Conservation (phyloP, 2,888 invertebrate genomes). For the Perizoma flavofasciatum region DNA sequence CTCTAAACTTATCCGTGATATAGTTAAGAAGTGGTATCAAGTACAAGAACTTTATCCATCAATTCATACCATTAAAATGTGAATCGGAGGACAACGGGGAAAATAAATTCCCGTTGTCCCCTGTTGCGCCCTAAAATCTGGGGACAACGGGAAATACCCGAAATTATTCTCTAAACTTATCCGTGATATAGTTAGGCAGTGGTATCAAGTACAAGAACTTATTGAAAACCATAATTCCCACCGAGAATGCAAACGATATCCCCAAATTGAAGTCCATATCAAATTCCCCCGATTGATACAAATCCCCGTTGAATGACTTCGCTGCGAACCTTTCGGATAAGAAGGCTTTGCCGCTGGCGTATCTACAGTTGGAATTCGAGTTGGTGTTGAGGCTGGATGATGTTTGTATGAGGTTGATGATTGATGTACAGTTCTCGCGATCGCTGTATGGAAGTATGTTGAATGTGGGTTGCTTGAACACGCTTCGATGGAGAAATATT, state of each 20-base stretch:
- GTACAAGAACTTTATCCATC: constrained; percentile 92
- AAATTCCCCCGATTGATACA: constrained; percentile 84
- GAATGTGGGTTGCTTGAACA: constrained; percentile 85
- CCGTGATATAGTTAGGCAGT: constrained; percentile 91
- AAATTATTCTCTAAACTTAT: constrained; percentile 90
- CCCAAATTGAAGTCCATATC: constrained; percentile 91
- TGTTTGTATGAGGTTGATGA: constrained; percentile 81
- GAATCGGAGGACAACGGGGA: too few species aligned
- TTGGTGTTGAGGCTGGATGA: constrained; percentile 73
- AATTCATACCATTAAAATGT: too few species aligned
- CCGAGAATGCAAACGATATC: constrained; percentile 91
- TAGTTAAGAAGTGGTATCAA: constrained; percentile 92
- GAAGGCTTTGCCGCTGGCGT: constrained; percentile 88
- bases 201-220: constrained; percentile 94
- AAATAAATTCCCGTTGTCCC: too few species aligned
- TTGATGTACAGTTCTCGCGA: constrained; percentile 81
- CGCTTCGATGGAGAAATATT: constrained; percentile 88
- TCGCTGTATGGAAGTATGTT: constrained; percentile 80
- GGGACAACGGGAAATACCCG: too few species aligned
- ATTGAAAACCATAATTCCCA: constrained; percentile 92
- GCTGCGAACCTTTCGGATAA: constrained; percentile 88
- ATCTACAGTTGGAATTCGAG: constrained; percentile 86
- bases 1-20: constrained; percentile 94
- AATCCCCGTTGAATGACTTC: constrained; percentile 80
- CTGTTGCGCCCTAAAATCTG: too few species aligned